These are phyloP conservation scores for Drosophila nannoptera DNA, from an alignment of 1,140 invertebrate genomes.

Conservation along the genomic window DNA sequence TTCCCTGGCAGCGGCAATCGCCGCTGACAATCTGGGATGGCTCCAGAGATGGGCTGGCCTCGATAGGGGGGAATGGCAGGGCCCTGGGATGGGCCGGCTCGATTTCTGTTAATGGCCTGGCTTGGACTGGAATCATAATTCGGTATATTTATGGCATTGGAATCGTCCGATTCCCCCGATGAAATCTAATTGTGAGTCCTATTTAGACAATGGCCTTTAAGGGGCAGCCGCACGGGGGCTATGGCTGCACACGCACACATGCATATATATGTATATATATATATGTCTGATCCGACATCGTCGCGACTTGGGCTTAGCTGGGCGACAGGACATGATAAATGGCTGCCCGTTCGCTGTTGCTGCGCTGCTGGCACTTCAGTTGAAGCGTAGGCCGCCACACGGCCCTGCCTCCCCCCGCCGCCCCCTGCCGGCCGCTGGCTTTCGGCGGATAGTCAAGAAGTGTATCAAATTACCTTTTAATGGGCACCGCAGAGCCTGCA, in stretches of 20 bases:
- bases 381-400: conserved; percentile 16
- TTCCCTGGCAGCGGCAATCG: conserved; percentile 5
- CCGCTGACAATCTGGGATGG: conserved; percentile 12
- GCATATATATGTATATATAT: no score
- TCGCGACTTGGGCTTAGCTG: conserved; percentile 18
- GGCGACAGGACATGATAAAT: conserved; percentile 42
- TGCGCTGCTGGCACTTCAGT: conserved; percentile 29
- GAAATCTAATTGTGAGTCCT: conserved; percentile 14
- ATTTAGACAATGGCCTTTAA: neutral
- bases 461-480: conserved; percentile 62
- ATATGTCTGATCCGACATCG: conserved; percentile 3
- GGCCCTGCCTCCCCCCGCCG: neutral
- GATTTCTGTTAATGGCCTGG: conserved; percentile 3
- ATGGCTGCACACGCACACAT: no score
- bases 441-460: conserved; percentile 40
- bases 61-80: conserved; percentile 16
- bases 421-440: no score
- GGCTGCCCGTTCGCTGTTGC: conserved; percentile 21
- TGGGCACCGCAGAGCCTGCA: conserved; percentile 28
- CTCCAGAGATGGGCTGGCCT: conserved; percentile 32
- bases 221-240: conserved; percentile 3
- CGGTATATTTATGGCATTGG: neutral
- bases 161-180: conserved; percentile 10
- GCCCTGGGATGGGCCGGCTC: conserved; percentile 13
- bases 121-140: conserved; percentile 11